These are phyloP conservation scores for Conus canariensis DNA, from an alignment of 2,888 invertebrate species.

Conservation along the genomic window DNA sequence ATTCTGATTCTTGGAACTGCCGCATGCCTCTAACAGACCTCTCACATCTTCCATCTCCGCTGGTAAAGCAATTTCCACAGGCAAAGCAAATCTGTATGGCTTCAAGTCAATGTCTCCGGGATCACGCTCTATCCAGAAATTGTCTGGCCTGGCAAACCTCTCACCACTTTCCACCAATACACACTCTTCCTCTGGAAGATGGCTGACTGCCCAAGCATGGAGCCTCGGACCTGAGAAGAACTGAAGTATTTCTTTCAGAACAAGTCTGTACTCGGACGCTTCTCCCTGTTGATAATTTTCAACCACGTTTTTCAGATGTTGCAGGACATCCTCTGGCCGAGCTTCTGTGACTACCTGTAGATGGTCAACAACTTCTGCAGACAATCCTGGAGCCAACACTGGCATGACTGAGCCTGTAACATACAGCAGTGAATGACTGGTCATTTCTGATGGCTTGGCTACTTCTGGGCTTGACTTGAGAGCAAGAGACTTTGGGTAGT, in stretches of 20 bases:
- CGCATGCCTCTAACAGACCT: background rate
- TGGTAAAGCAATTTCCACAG: background rate
- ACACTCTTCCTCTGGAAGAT: background rate
- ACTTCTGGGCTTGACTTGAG: slow-evolving; percentile 1
- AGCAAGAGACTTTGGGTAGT: slow-evolving; percentile 25
- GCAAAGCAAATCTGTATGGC: slow-evolving; percentile 27
- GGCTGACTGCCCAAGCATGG: background rate
- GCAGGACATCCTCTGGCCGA: background rate
- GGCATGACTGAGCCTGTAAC: slow-evolving; percentile 1
- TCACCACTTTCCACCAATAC: slow-evolving; percentile 19
- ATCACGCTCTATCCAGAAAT: slow-evolving; percentile 25
- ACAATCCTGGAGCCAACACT: background rate
- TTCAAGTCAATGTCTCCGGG: slow-evolving; percentile 18
- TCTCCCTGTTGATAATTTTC: background rate
- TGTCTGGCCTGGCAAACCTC: background rate
- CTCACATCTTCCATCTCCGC: no score
- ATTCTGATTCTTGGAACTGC: background rate
- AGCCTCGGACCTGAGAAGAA: background rate
- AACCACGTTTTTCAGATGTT: background rate
- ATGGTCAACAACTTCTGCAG: background rate
- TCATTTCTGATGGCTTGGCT: slow-evolving; percentile 6
- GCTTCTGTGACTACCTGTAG: background rate
- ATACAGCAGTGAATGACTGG: background rate
- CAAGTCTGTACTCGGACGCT: background rate
- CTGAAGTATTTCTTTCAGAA: background rate